A percentile compares a stretch with the other conserved stretches of the same genome.
These are phyloP conservation scores for Tridacna crocea DNA, from an alignment of 2,888 invertebrate genomes.

Conservation along the genomic window DNA sequence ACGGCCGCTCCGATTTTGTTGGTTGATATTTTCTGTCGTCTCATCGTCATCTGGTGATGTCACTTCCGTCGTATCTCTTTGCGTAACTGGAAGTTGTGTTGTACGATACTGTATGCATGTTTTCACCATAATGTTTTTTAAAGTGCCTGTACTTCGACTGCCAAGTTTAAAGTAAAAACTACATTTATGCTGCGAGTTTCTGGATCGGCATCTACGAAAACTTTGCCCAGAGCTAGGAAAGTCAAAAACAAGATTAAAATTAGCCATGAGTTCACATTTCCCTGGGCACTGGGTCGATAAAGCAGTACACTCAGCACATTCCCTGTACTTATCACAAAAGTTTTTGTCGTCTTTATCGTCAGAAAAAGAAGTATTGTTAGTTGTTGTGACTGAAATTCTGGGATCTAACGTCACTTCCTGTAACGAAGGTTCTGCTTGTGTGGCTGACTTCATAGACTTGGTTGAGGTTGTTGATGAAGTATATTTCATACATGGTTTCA, in stretches of 20 bases:
- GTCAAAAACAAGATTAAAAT: constrained; percentile 41
- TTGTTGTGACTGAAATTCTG: not conserved
- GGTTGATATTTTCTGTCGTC: not conserved
- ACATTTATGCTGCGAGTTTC: constrained; percentile 10
- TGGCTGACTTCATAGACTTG: not conserved
- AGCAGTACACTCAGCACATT: constrained; percentile 50
- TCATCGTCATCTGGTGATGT: constrained; percentile 1
- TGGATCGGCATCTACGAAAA: constrained; percentile 8
- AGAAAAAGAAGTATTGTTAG: not conserved
- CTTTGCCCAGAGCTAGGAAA: constrained; percentile 22
- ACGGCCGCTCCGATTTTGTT: constrained; percentile 2
- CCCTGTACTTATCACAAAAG: constrained; percentile 45
- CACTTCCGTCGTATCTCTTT: not conserved
- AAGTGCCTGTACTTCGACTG: not conserved
- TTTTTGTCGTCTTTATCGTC: constrained; percentile 1
- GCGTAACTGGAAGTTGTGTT: not conserved
- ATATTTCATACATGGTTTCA: constrained; percentile 42
- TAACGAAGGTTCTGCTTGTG: constrained; percentile 1
- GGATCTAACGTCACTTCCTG: constrained; percentile 4
- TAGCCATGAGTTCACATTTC: constrained; percentile 38
- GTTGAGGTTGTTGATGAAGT: not conserved
- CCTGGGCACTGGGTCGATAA: constrained; percentile 34
- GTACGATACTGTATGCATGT: not conserved
- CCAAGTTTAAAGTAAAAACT: constrained; percentile 13
- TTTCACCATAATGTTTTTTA: constrained; percentile 13